Evolutionary conservation across 2,888 invertebrate genomes (phyloP), one percentile per base, ranked within the genome.

Genomic region (Agapetus fuscipes): DNA sequence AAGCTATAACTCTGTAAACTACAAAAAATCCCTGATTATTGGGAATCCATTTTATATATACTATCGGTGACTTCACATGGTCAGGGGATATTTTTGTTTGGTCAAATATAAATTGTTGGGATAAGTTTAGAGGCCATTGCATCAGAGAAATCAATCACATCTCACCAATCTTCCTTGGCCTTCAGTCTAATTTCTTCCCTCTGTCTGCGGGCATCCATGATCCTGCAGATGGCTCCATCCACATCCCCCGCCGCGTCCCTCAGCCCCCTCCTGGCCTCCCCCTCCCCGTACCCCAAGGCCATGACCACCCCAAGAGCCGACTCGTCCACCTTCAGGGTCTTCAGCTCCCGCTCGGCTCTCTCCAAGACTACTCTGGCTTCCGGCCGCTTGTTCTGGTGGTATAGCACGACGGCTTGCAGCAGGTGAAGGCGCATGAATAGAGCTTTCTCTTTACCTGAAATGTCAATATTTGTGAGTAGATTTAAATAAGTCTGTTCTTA

Each of bases 341-440:
- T 61, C n/a, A 87, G 58, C 51, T 87, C 85, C 0, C 52, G 47
- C 51, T 82, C 76, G 0, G 81, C 84, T 46, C 69, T 61, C 15
- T 66, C 65, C 1, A 89, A 62, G 26, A 82, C 60, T 1, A 58
- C 55, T 30, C 63, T 62, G 1, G 87, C 81, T 39, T 80, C 78
- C 1, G 62, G 59, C 1, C 80, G 63, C 41, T 72, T 73, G 56
- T 85, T 83, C 60, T 83, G 79, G 56, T 88, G 86, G 54, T 80
- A 89, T 1, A 79, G 67, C 15, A 85, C 76, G 38, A 89, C 80
- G 4, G 82, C 87, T 62, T 89, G 86, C 34, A 89, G 65, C 34
- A 89, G 58, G 60, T 87, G 83, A 12, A 89, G 64, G 2, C 88
- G 72, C 75, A 87, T 78, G 43, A 86, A 71, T 9, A 89, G 58